A percentile compares a stretch with the other conserved stretches of the same genome.
phyloP scores from a whole-genome alignment of 1,140 invertebrate species.

The Papilio glaucus region DNA sequence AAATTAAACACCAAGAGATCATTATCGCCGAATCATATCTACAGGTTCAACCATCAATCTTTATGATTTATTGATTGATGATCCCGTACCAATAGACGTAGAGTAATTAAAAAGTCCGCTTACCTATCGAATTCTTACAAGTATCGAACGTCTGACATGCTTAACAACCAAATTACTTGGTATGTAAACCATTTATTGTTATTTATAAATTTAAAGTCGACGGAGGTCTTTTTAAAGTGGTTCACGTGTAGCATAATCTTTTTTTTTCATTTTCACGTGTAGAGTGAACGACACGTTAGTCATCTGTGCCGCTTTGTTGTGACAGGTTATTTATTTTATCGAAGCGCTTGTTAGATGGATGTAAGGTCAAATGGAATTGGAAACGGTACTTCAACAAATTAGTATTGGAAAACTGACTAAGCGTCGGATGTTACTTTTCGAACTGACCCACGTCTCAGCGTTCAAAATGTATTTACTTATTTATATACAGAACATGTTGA shows the following conservation, averaged over 20 bases:
- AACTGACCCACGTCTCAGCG: neutral
- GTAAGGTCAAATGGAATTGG: constrained; percentile 41
- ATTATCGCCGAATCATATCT: constrained; percentile 75
- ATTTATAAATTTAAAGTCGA: neutral
- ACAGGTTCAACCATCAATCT: constrained; percentile 74
- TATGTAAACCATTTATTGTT: neutral
- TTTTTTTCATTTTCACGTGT: constrained; percentile 57
- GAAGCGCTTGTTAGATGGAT: constrained; percentile 46
- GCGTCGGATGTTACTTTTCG: constrained; percentile 5
- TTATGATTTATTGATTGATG: constrained; percentile 78
- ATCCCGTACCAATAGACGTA: constrained; percentile 66
- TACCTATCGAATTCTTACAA: constrained; percentile 35
- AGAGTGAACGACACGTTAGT: constrained; percentile 47
- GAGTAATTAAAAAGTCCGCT: constrained; percentile 72
- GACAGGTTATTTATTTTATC: constrained; percentile 66
- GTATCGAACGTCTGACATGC: neutral
- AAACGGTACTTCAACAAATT: constrained; percentile 42
- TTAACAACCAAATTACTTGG: constrained; percentile 16
- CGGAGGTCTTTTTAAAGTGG: constrained; percentile 21
- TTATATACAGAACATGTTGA: too few relatives aligned
- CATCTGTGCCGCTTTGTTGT: constrained; percentile 53
- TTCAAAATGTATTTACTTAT: too few relatives aligned
- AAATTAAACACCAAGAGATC: constrained; percentile 75
- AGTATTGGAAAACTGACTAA: constrained; percentile 30
- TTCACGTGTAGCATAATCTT: constrained; percentile 43